These are phyloP conservation scores for Cheilosia grossa DNA, from an alignment of 2,888 invertebrate genomes.

Conservation along the genomic window DNA sequence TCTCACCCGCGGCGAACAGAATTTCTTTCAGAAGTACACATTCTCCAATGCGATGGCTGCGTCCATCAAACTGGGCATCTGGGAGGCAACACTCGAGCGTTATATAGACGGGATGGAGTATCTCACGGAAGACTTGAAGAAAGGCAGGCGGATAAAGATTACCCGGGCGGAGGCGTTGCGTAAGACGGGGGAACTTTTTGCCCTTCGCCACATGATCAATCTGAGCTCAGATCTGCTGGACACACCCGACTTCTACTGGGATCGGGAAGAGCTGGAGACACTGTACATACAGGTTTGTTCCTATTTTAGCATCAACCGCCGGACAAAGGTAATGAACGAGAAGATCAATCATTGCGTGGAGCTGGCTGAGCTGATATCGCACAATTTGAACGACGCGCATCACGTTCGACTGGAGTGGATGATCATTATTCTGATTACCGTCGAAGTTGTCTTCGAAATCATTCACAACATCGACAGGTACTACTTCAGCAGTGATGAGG, in stretches of 20 bases:
- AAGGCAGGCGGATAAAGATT: slow-evolving; percentile 88
- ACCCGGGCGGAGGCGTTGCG: slow-evolving; percentile 86
- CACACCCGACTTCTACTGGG: slow-evolving; percentile 99
- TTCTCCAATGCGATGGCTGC: slow-evolving; percentile 97
- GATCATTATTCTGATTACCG: slow-evolving; percentile 97
- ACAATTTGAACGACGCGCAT: slow-evolving; percentile 95
- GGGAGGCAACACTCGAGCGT: slow-evolving; percentile 94
- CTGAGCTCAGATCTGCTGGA: slow-evolving; percentile 96
- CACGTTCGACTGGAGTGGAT: slow-evolving; percentile 98
- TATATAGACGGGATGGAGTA: slow-evolving; percentile 93
- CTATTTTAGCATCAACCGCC: slow-evolving; percentile 92
- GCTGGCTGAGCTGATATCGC: slow-evolving; percentile 93
- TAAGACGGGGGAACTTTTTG: slow-evolving; percentile 94
- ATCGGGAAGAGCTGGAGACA: slow-evolving; percentile 93
- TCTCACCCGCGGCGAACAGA: slow-evolving; percentile 84
- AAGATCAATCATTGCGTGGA: slow-evolving; percentile 97
- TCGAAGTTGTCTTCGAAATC: slow-evolving; percentile 95
- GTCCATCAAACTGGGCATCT: slow-evolving; percentile 96
- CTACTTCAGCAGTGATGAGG: slow-evolving; percentile 48
- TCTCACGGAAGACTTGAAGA: slow-evolving; percentile 91
- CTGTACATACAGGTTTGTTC: slow-evolving; percentile 92
- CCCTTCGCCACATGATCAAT: slow-evolving; percentile 94
- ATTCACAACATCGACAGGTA: slow-evolving; percentile 90
- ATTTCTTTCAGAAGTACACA: slow-evolving; percentile 93
- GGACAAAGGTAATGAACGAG: slow-evolving; percentile 98